phyloP scores from a whole-genome alignment of 1,140 invertebrate species.

The Sitobion miscanthi region DNA sequence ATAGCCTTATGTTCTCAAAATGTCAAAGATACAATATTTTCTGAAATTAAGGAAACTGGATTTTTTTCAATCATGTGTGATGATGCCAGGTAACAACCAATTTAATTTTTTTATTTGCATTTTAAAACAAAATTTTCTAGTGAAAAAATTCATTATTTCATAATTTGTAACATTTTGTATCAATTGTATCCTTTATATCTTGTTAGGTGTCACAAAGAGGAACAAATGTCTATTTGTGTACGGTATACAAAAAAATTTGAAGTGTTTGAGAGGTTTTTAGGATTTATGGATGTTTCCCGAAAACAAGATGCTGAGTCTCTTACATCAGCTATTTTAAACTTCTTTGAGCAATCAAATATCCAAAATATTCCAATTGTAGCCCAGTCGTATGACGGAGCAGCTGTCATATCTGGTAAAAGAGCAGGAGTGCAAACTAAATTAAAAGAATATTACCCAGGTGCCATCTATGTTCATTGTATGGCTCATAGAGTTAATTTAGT shows the following conservation, averaged over 20 bases:
- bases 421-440: conserved; percentile 58
- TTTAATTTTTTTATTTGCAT: no score
- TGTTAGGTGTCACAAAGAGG: not conserved
- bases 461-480: conserved; percentile 58
- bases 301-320: not conserved
- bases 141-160: not conserved
- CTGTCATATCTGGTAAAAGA: conserved; percentile 57
- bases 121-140: not conserved
- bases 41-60: conserved; percentile 11
- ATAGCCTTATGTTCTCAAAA: not conserved
- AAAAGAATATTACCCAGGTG: conserved; percentile 58
- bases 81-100: not conserved
- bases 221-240: not conserved
- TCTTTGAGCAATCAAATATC: not conserved
- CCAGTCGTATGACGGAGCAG: conserved; percentile 47
- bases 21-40: not conserved
- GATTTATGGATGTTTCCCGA: not conserved
- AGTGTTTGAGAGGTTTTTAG: not conserved
- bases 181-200: no score
- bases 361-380: not conserved
- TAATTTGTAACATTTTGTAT: not conserved
- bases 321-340: not conserved
- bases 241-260: not conserved
- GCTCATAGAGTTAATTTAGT: conserved; percentile 59
- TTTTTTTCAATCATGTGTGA: not conserved